phyloP scores from a whole-genome alignment of 2,888 invertebrate genomes.

The Byasa hedistus region DNA sequence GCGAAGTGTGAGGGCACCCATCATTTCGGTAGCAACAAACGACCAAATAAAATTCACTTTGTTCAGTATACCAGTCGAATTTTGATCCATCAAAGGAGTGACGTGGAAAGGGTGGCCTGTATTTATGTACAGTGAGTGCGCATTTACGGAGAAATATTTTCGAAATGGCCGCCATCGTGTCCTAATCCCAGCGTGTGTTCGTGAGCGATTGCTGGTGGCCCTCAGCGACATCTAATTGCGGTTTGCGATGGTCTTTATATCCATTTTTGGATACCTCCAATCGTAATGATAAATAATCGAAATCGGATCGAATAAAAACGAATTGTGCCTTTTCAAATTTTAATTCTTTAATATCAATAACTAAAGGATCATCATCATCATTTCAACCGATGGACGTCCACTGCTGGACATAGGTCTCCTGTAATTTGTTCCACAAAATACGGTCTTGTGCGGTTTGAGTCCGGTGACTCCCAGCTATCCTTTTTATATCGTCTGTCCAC shows the following conservation, averaged over 20 bases:
- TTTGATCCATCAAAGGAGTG: slow-evolving; percentile 45
- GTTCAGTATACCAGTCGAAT: slow-evolving; percentile 51
- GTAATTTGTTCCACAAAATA: no score
- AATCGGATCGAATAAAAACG: slow-evolving; percentile 38
- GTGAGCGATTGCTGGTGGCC: slow-evolving; percentile 50
- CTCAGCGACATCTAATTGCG: slow-evolving; percentile 54
- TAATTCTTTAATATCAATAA: slow-evolving; percentile 1
- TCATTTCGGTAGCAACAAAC: slow-evolving; percentile 60
- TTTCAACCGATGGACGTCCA: no score
- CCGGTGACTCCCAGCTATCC: no score
- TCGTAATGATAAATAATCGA: slow-evolving; percentile 54
- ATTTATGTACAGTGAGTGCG: slow-evolving; percentile 37
- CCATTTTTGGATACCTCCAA: slow-evolving; percentile 37
- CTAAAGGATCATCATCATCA: slow-evolving; percentile 13
- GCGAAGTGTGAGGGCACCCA: slow-evolving; percentile 58
- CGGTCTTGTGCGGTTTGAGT: no score
- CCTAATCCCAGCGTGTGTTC: slow-evolving; percentile 42
- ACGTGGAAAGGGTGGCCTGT: slow-evolving; percentile 38
- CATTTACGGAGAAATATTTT: slow-evolving; percentile 47
- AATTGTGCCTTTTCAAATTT: slow-evolving; percentile 29
- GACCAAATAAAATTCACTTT: slow-evolving; percentile 47
- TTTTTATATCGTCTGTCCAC: no score
- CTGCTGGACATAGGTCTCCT: no score
- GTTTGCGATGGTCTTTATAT: slow-evolving; percentile 48
- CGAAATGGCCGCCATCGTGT: slow-evolving; percentile 49